phyloP scores from a whole-genome alignment of 2,113 vertebrate genomes.

The Grammomys dolichurus region DNA sequence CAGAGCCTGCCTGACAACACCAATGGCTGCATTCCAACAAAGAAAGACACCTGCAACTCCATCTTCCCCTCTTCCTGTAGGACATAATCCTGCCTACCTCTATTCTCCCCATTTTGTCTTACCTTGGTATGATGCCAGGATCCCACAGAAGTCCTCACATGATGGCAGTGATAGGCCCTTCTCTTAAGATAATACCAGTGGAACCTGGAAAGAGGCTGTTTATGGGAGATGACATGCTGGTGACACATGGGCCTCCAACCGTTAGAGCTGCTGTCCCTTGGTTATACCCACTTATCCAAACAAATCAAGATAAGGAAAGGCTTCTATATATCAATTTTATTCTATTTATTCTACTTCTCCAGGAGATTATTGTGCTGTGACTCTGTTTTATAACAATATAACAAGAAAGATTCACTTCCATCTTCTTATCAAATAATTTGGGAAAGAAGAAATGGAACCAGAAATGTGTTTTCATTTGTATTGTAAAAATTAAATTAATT shows the following conservation, averaged over 20 bases:
- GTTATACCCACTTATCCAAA: not conserved
- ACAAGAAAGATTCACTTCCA: not conserved
- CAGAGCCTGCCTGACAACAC: not conserved
- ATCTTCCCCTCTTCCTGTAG: not conserved
- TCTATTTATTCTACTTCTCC: not conserved
- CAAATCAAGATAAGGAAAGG: not conserved
- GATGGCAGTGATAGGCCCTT: not conserved
- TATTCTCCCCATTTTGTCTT: not conserved
- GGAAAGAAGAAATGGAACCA: not conserved
- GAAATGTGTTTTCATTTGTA: not conserved
- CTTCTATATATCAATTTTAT: not conserved
- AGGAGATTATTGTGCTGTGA: not conserved
- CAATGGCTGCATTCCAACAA: not conserved
- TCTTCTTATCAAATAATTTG: not conserved
- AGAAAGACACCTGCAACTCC: not conserved
- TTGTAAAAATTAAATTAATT: not conserved
- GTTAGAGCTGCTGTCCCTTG: not conserved
- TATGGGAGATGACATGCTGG: not conserved
- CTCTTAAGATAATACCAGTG: not conserved
- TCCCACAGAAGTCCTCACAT: not conserved
- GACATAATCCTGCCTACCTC: not conserved
- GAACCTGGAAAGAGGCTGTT: not conserved
- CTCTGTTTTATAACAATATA: not conserved
- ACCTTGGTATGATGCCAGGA: not conserved
- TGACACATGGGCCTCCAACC: not conserved